Evolutionary conservation across 2,888 invertebrate genomes (phyloP), one percentile per base, ranked within the genome.

Genomic region (Yponomeuta sedellus): DNA sequence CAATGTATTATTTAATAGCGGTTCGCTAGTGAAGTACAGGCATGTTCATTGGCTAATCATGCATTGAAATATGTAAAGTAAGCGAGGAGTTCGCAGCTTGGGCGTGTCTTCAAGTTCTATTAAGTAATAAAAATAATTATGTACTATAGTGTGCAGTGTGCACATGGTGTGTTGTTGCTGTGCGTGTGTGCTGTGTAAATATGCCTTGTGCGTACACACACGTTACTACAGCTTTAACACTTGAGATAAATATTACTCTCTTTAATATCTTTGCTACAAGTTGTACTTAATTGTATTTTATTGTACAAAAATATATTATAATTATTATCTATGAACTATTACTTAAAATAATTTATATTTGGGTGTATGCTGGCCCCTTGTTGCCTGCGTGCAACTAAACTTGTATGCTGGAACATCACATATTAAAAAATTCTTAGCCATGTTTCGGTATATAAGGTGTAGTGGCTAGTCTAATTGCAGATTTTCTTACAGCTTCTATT

Each of bases 221-320:
- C 87, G 86, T 83, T 83, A 81, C 84, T 86, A 88, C 90, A 88
- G 90, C 90, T 91, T 90, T 87, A 88, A 90, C 90, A 89, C 88
- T 86, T 86, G 85, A 86, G 83, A 88, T 88, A 86, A 86, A 88
- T 90, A 90, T 90, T 90, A 91, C 86, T 91, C 91, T 92, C 91
- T 91, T 91, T 91, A 89, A 92, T 92, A 92, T 92, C 92, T 92
- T 93, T 93, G 93, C 92, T 93, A 93, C 92, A 92, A 93, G 92
- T 93, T 93, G 93, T 93, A 93, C 93, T 93, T 93, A 93, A 93
- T 92, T 91, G 89, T 88, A 92, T 92, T 93, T 92, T 91, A 93
- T 92, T 92, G 93, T 94, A 94, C 93, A 93, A 94, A 52, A 93
- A 93, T 93, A 93, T 93, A 92, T 92, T 92, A 92, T 88, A 85